Percentiles rank a stretch among this genome's conserved stretches.
Evolutionary conservation across 2,113 vertebrate species (phyloP).

Genomic region (Perca fluviatilis): DNA sequence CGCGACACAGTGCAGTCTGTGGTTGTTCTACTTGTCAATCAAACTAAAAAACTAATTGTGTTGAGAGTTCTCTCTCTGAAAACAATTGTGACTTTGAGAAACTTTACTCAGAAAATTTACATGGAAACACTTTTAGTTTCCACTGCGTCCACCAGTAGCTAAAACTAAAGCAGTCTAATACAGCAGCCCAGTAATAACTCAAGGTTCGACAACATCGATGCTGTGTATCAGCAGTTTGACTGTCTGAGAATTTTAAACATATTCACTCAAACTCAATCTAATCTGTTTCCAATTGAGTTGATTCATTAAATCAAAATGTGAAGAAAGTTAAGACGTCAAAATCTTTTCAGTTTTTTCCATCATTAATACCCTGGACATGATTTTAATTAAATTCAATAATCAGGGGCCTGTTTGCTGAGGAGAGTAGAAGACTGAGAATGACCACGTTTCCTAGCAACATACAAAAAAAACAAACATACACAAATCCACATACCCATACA

Average conservation of each 20-base stretch:
- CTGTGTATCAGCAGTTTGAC: neutral
- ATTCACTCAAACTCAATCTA: too few species aligned
- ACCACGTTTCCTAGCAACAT: conserved; percentile 23
- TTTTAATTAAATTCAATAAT: conserved; percentile 2
- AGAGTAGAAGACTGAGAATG: neutral
- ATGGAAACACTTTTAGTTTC: neutral
- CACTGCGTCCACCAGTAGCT: too few species aligned
- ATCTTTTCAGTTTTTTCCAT: neutral
- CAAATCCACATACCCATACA: conserved; percentile 22
- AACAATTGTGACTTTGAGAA: neutral
- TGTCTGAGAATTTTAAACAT: neutral
- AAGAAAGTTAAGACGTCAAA: neutral
- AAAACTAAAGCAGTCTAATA: too few species aligned
- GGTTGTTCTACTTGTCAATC: conserved; percentile 21
- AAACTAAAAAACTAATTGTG: neutral
- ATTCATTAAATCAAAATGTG: neutral
- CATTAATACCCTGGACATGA: neutral
- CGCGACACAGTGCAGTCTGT: conserved; percentile 12
- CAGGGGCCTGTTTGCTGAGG: neutral
- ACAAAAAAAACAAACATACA: neutral
- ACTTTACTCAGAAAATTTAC: neutral
- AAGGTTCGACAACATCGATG: too few species aligned
- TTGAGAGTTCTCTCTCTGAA: neutral
- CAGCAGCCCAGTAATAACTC: neutral
- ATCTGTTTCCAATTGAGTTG: neutral